Evolutionary conservation across 2,888 invertebrate genomes (phyloP), one percentile per base, ranked within the genome.

Genomic region (Seira musarum): DNA sequence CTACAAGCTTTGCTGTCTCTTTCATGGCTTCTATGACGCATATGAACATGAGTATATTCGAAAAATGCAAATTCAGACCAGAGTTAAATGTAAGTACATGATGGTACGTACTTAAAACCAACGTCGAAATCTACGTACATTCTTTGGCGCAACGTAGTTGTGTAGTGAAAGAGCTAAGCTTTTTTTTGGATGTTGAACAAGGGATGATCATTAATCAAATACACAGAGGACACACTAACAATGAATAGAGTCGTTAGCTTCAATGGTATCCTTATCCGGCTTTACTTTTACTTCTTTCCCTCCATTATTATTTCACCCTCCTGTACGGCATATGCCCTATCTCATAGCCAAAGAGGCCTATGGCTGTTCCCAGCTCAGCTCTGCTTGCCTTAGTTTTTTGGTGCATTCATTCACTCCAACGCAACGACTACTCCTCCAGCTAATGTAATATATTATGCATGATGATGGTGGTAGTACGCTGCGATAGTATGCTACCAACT

Each of bases 151-250:
- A n/a, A 30, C 30, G 30, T 30, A 30, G n/a, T n/a, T n/a, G n/a
- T 30, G 30, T 30, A 30, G 30, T 8, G 53, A 15, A 53, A 3
- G 53, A 53, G 17, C 53, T 53, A 53, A 53, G 13, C 6, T 3
- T 53, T 17, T 53, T 53, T 53, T 53, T 73, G 63, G 61, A 74
- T 69, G 69, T 69, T 69, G 74, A 74, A 49, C 74, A 80, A 70
- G 35, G 80, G 71, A 80, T 75, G 80, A 75, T 80, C 80, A 80
- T 80, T 80, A 80, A 80, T 80, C 80, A 80, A 80, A 80, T 80
- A 80, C 80, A 80, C 80, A 75, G 74, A 75, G 80, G 75, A 80
- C 80, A 75, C 80, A 66, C 80, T 75, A 80, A 80, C 80, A 80
- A 80, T 80, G 80, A 75, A 80, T 75, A 75, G 70, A 70, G 75